Percentiles rank a stretch among this genome's conserved stretches.
Evolutionary conservation across 2,113 vertebrate species (phyloP).

Genomic region (Ailurus styani): DNA sequence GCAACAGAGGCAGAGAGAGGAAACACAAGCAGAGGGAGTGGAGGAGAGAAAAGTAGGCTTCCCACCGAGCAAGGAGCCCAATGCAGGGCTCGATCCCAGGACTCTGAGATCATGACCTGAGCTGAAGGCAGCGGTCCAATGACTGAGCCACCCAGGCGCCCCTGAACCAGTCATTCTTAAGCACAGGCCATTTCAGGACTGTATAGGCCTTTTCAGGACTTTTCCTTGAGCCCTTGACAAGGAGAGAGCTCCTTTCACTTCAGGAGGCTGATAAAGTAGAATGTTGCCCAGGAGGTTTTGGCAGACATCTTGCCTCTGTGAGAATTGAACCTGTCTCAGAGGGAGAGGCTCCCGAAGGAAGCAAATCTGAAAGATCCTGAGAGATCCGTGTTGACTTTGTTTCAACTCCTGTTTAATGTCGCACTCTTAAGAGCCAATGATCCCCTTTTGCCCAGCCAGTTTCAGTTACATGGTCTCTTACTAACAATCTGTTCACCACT

Average conservation of each 20-base stretch:
- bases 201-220: neutral
- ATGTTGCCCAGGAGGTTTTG: neutral
- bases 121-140: too few species aligned
- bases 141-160: too few species aligned
- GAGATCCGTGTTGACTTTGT: neutral
- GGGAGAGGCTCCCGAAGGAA: neutral
- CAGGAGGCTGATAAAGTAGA: neutral
- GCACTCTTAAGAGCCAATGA: too few species aligned
- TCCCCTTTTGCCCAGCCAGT: neutral
- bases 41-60: too few species aligned
- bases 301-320: neutral
- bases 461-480: neutral
- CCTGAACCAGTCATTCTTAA: neutral
- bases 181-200: neutral
- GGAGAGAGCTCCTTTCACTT: neutral
- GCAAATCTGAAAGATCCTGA: neutral
- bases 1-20: too few species aligned
- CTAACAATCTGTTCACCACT: neutral
- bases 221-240: neutral
- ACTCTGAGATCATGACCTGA: too few species aligned
- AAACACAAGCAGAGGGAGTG: too few species aligned
- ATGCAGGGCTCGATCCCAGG: too few species aligned
- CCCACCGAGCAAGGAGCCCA: too few species aligned
- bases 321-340: neutral
- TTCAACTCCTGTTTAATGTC: neutral